Conservation (phyloP, 2,888 invertebrate species). For the Mesoligia furuncula region DNA sequence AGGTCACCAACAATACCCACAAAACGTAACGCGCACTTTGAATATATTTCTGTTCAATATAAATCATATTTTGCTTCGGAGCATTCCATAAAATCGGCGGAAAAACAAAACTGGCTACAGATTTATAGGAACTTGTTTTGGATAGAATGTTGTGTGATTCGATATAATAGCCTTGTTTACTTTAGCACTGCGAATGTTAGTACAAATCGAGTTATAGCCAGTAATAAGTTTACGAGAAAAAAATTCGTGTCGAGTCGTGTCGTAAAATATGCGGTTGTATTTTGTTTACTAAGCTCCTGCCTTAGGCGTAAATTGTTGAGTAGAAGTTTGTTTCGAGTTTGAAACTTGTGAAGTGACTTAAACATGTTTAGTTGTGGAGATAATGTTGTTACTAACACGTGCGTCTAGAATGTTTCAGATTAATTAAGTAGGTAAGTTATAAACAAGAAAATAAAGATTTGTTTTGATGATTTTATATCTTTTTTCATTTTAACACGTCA, state of each 20-base stretch:
- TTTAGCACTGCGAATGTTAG: slow-evolving; percentile 64
- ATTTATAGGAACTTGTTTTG: slow-evolving; percentile 66
- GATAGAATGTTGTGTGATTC: slow-evolving; percentile 62
- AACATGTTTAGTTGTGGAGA: slow-evolving; percentile 50
- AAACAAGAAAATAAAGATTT: neutral
- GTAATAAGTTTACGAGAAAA: slow-evolving; percentile 63
- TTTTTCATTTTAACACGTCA: too few relatives aligned
- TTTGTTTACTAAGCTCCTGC: slow-evolving; percentile 43
- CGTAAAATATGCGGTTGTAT: slow-evolving; percentile 51
- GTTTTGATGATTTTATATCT: too few relatives aligned
- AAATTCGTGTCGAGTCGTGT: slow-evolving; percentile 41
- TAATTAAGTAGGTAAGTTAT: neutral
- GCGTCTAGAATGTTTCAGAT: neutral
- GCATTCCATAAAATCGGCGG: slow-evolving; percentile 59
- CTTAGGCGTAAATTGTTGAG: slow-evolving; percentile 43
- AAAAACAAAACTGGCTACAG: slow-evolving; percentile 64
- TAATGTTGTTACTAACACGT: slow-evolving; percentile 32
- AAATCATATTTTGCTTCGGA: slow-evolving; percentile 64
- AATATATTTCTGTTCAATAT: slow-evolving; percentile 58
- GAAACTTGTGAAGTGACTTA: slow-evolving; percentile 52
- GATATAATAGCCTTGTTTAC: slow-evolving; percentile 72
- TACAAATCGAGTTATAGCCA: slow-evolving; percentile 70
- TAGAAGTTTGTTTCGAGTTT: slow-evolving; percentile 50
- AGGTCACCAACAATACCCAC: slow-evolving; percentile 40
- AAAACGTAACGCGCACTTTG: slow-evolving; percentile 51